Evolutionary conservation across 2,797 vertebrate genomes (phyloP).

Genomic region (Eulemur mongoz): DNA sequence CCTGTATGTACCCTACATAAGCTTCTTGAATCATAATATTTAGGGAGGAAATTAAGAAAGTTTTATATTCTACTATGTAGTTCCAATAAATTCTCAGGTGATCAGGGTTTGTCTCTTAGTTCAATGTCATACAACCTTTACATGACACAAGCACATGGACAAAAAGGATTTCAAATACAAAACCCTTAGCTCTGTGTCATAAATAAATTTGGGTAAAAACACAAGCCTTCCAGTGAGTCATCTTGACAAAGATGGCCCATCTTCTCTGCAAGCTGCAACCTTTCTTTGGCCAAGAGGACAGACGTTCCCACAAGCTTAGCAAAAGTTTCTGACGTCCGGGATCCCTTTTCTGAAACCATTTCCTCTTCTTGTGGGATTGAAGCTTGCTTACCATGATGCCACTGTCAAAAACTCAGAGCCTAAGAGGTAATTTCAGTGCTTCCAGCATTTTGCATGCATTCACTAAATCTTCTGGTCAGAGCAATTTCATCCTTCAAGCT

Average conservation of each 20-base stretch:
- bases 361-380: conserved; percentile 98
- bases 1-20: conserved; percentile 27
- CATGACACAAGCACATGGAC: conserved; percentile 1
- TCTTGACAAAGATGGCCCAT: conserved; percentile 98
- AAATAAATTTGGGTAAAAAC: conserved; percentile 98
- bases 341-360: conserved; percentile 98
- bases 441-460: conserved; percentile 98
- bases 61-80: conserved; percentile 56
- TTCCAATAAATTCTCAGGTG: conserved; percentile 62
- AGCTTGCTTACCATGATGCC: conserved; percentile 99
- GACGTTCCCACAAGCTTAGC: conserved; percentile 97
- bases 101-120: conserved; percentile 60
- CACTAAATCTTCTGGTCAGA: conserved; percentile 98
- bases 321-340: conserved; percentile 97
- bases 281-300: conserved; percentile 97
- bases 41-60: conserved; percentile 75
- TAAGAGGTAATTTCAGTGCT: conserved; percentile 93
- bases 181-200: conserved; percentile 87
- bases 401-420: conserved; percentile 97
- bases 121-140: conserved; percentile 44
- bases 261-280: conserved; percentile 97
- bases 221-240: conserved; percentile 97
- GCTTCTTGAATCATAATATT: conserved; percentile 55
- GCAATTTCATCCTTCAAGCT: conserved; percentile 96
- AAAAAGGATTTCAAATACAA: conserved; percentile 25